These are phyloP conservation scores for Microplitis manilae DNA, from an alignment of 2,888 invertebrate genomes.

Conservation along the genomic window DNA sequence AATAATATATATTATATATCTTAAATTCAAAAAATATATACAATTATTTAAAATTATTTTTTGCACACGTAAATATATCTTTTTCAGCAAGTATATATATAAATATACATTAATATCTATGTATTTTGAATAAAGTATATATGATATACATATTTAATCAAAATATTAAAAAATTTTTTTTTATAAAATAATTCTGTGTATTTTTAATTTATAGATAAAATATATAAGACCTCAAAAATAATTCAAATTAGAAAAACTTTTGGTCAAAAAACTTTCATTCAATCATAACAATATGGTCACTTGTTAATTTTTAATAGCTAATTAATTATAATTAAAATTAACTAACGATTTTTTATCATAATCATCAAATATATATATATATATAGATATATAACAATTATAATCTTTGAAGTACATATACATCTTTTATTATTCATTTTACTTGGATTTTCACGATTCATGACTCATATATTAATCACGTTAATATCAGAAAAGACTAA, in stretches of 20 bases:
- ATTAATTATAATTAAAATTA: slow-evolving; percentile 43
- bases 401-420: slow-evolving; percentile 38
- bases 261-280: not conserved
- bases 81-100: slow-evolving; percentile 36
- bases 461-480: not conserved
- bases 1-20: slow-evolving; percentile 46
- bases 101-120: slow-evolving; percentile 38
- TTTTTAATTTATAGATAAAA: not conserved
- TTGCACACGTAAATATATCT: slow-evolving; percentile 42
- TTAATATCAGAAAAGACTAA: not conserved
- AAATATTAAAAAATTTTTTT: not conserved
- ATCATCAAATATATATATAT: slow-evolving; percentile 32
- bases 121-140: slow-evolving; percentile 36
- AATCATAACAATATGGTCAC: slow-evolving; percentile 54
- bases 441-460: slow-evolving; percentile 26
- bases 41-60: slow-evolving; percentile 35
- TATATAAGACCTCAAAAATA: too few relatives aligned
- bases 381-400: slow-evolving; percentile 38
- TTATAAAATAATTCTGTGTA: not conserved
- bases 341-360: slow-evolving; percentile 44
- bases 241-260: not conserved
- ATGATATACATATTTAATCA: slow-evolving; percentile 41
- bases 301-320: slow-evolving; percentile 57
- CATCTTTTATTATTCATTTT: slow-evolving; percentile 30
- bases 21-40: slow-evolving; percentile 52